Percentiles rank a stretch among this genome's conserved stretches.
Conservation (phyloP, 1,140 invertebrate genomes). For the Tetramorium simillimum region DNA sequence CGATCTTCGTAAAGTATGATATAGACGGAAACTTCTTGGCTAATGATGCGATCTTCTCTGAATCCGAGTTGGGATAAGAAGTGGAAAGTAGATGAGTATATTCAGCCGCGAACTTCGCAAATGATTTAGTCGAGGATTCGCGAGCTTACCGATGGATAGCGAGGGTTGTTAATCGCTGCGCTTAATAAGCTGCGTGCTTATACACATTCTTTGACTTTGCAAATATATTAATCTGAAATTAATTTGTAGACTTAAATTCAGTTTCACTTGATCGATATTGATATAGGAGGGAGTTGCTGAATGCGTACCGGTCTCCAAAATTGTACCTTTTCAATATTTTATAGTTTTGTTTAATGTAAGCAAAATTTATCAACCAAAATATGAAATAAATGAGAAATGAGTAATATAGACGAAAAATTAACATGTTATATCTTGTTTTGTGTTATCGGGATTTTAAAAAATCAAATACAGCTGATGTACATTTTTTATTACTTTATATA, state of each 20-base stretch:
- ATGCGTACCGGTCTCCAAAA: too few species aligned
- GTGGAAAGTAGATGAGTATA: conserved; percentile 50
- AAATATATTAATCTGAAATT: neutral
- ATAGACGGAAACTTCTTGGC: conserved; percentile 67
- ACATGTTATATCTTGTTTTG: too few species aligned
- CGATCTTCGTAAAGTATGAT: conserved; percentile 68
- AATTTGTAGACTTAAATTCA: conserved; percentile 8
- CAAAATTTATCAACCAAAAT: too few species aligned
- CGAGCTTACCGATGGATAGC: conserved; percentile 30
- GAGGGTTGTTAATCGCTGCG: conserved; percentile 1
- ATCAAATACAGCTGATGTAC: too few species aligned
- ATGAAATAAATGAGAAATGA: too few species aligned
- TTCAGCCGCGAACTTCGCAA: conserved; percentile 32
- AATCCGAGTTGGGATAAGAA: conserved; percentile 11
- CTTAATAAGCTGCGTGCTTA: neutral
- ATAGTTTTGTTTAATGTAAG: too few species aligned
- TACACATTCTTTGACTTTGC: neutral
- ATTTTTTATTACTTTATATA: too few species aligned
- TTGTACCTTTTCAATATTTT: too few species aligned
- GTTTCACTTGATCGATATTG: neutral
- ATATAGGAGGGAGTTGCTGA: too few species aligned
- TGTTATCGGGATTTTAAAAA: too few species aligned
- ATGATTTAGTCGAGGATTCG: conserved; percentile 47
- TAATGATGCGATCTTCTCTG: conserved; percentile 66
- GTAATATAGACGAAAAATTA: too few species aligned